Evolutionary conservation across 2,888 invertebrate species (phyloP).

Genomic region (Schrankia costaestrigalis): DNA sequence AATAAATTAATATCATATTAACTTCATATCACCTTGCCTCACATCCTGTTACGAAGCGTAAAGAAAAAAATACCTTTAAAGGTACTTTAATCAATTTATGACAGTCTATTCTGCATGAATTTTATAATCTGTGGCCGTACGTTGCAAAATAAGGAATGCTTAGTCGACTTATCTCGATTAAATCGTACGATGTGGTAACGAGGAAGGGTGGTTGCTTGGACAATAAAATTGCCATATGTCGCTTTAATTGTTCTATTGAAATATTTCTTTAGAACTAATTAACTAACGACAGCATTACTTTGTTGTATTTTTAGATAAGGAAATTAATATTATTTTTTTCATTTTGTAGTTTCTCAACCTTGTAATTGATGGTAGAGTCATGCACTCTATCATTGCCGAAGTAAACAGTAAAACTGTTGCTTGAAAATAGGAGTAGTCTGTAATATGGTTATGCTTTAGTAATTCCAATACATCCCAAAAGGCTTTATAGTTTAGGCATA

Average conservation of each 20-base stretch:
- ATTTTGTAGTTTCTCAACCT: too few species aligned
- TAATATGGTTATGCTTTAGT: too few species aligned
- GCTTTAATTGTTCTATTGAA: constrained; percentile 48
- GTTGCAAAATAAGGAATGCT: constrained; percentile 71
- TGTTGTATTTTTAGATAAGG: too few species aligned
- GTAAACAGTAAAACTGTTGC: too few species aligned
- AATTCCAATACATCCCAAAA: too few species aligned
- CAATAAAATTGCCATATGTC: constrained; percentile 65
- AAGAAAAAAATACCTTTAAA: not conserved
- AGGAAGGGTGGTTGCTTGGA: constrained; percentile 60
- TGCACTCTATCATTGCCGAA: too few species aligned
- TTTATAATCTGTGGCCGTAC: constrained; percentile 45
- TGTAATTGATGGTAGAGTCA: too few species aligned
- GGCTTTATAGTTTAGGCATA: too few species aligned
- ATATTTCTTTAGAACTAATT: constrained; percentile 19
- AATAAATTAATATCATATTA: not conserved
- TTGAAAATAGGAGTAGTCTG: too few species aligned
- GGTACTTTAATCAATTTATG: not conserved
- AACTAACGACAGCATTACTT: constrained; percentile 1
- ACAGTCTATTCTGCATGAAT: constrained; percentile 4
- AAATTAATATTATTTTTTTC: too few species aligned
- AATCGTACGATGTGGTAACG: constrained; percentile 65
- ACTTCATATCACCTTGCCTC: too few species aligned
- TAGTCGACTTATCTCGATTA: constrained; percentile 65
- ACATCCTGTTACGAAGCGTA: too few species aligned